phyloP scores from a whole-genome alignment of 2,888 invertebrate species.

The Sesia apiformis region DNA sequence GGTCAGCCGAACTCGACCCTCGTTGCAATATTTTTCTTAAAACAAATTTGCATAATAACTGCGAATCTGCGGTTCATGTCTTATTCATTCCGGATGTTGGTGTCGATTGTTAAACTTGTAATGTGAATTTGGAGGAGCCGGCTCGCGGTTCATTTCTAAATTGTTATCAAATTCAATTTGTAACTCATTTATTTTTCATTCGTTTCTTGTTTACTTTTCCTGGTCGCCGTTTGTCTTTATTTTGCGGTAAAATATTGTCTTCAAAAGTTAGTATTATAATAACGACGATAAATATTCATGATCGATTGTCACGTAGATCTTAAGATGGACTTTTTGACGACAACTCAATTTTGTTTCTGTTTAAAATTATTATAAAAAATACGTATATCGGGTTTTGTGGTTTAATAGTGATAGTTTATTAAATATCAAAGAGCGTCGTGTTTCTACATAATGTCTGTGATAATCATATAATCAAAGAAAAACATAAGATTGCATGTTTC shows the following conservation, averaged over 20 bases:
- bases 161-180: conserved; percentile 20
- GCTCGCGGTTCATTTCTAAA: conserved; percentile 16
- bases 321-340: too few species aligned
- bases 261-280: neutral
- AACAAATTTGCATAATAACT: conserved; percentile 17
- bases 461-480: too few species aligned
- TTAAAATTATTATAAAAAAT: too few species aligned
- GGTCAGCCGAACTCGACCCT: neutral
- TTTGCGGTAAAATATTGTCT: neutral
- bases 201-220: conserved; percentile 13
- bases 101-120: conserved; percentile 4
- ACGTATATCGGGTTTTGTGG: too few species aligned
- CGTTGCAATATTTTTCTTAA: conserved; percentile 11
- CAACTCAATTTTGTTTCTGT: too few species aligned
- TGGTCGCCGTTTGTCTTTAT: neutral
- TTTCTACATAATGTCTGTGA: too few species aligned
- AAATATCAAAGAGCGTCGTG: too few species aligned
- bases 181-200: conserved; percentile 19
- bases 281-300: too few species aligned
- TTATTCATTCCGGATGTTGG: conserved; percentile 10
- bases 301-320: too few species aligned
- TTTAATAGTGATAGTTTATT: too few species aligned
- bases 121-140: conserved; percentile 3
- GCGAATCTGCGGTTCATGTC: conserved; percentile 12
- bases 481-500: too few species aligned